A percentile compares a stretch with the other conserved stretches of the same genome.
Evolutionary conservation across 2,797 vertebrate species (phyloP).

Genomic region (Sebastes flavidus): DNA sequence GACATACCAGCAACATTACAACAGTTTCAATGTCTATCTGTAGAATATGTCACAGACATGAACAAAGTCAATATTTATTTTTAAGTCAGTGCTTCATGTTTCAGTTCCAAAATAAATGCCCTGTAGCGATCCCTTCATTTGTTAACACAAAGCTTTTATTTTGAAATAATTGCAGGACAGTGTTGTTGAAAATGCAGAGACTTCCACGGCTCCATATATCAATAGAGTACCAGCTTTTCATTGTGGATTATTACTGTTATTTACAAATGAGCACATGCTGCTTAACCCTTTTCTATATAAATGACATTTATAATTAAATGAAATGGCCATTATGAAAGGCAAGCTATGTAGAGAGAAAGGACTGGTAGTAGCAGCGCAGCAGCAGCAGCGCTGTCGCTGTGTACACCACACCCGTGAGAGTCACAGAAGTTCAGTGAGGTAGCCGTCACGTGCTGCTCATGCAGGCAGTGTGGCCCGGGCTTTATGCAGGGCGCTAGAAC

Average conservation of each 20-base stretch:
- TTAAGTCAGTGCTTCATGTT: not conserved
- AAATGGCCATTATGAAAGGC: not conserved
- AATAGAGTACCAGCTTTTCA: too few relatives aligned
- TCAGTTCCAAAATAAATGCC: too few relatives aligned
- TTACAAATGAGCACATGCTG: too few relatives aligned
- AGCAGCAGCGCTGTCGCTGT: too few relatives aligned
- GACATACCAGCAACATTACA: not conserved
- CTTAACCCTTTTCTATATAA: too few relatives aligned
- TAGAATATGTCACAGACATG: not conserved
- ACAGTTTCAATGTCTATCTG: not conserved
- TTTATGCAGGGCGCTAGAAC: fast-evolving
- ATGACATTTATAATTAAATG: too few relatives aligned
- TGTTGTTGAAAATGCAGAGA: too few relatives aligned
- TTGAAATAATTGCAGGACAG: too few relatives aligned
- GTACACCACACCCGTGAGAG: not conserved
- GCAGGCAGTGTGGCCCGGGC: not conserved
- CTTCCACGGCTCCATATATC: too few relatives aligned
- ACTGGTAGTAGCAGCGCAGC: not conserved
- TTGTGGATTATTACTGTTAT: too few relatives aligned
- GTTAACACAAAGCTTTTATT: too few relatives aligned
- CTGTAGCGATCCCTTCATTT: too few relatives aligned
- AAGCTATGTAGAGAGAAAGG: not conserved
- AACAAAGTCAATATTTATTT: not conserved
- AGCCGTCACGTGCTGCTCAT: not conserved
- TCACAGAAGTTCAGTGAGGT: not conserved